Percentiles rank a stretch among this genome's conserved stretches.
Evolutionary conservation across 2,113 vertebrate genomes (phyloP).

Genomic region (Microtus pennsylvanicus): DNA sequence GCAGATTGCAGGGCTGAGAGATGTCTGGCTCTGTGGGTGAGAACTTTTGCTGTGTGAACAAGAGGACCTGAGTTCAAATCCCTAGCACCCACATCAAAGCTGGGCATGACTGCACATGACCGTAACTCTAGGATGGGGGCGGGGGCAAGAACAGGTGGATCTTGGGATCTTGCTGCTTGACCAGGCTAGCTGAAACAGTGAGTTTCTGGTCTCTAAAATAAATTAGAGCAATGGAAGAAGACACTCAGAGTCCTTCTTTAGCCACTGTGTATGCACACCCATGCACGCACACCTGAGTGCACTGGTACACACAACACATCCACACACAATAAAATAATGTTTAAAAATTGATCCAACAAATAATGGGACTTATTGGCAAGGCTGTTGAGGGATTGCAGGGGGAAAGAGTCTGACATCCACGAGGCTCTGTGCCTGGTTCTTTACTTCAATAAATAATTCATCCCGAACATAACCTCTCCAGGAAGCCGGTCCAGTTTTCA

Average conservation of each 20-base stretch:
- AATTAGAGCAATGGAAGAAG: not conserved
- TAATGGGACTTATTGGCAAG: not conserved
- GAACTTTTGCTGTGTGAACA: not conserved
- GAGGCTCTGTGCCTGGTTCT: not conserved
- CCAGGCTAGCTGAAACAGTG: not conserved
- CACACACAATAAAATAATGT: not conserved
- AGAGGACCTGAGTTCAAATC: too few species aligned
- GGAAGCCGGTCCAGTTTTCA: slow-evolving; percentile 54
- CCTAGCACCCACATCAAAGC: not conserved
- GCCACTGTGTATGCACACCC: not conserved
- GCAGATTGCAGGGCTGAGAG: not conserved
- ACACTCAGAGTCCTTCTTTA: not conserved
- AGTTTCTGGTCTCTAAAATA: not conserved
- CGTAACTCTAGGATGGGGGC: not conserved
- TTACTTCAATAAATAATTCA: slow-evolving; percentile 34
- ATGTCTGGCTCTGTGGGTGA: not conserved
- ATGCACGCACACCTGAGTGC: not conserved
- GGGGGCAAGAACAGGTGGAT: not conserved
- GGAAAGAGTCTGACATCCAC: not conserved
- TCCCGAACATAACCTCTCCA: not conserved
- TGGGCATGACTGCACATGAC: not conserved
- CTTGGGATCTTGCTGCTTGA: not conserved
- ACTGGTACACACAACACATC: not conserved
- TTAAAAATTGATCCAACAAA: slow-evolving; percentile 9
- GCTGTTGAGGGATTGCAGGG: not conserved